Evolutionary conservation across 1,140 invertebrate species (phyloP).

Genomic region (Amyelois transitella): DNA sequence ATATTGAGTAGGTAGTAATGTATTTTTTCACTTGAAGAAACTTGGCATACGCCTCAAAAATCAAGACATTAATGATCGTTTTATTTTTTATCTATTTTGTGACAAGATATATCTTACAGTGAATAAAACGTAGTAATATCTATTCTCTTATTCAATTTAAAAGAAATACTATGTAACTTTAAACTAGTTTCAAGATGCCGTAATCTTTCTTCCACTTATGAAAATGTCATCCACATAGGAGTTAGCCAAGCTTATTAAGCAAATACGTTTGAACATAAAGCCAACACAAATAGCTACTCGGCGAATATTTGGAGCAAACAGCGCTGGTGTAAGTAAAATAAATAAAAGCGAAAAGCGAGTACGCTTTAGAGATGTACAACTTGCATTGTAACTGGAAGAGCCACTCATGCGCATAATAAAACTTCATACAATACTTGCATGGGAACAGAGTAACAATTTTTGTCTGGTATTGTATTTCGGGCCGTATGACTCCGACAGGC

Average conservation of each 20-base stretch:
- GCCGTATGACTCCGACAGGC: no score
- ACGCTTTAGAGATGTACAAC: background rate
- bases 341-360: slow-evolving; percentile 18
- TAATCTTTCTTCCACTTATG: background rate
- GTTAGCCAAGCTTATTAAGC: slow-evolving; percentile 15
- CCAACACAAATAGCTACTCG: slow-evolving; percentile 23
- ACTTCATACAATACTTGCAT: no score
- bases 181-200: background rate
- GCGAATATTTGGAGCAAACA: slow-evolving; percentile 23
- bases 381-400: background rate
- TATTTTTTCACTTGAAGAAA: no score
- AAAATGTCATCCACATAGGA: slow-evolving; percentile 14
- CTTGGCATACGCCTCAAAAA: no score
- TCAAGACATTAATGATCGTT: no score
- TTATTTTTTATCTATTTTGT: no score
- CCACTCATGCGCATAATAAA: background rate
- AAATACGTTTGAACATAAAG: slow-evolving; percentile 22
- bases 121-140: no score
- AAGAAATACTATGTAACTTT: background rate
- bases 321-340: slow-evolving; percentile 19
- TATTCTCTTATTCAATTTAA: no score
- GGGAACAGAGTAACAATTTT: no score
- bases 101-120: no score
- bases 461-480: no score
- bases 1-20: no score